These are phyloP conservation scores for Pedionomus torquatus DNA, from an alignment of 2,113 vertebrate species.

Conservation along the genomic window DNA sequence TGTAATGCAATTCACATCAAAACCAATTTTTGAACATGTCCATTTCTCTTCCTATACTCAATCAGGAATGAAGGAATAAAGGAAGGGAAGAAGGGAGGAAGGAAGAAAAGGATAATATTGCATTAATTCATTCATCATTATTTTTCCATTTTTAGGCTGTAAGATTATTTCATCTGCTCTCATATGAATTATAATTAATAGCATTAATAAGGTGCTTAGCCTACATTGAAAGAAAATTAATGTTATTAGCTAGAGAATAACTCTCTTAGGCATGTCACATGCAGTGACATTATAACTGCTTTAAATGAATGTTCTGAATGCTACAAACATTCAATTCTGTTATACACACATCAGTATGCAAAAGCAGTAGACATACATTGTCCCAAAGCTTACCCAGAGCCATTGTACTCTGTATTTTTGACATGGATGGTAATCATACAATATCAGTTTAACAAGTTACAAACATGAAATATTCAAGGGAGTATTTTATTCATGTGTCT, in stretches of 20 bases:
- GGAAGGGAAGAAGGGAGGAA: not conserved
- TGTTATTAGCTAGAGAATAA: slow-evolving; percentile 42
- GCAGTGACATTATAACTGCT: not conserved
- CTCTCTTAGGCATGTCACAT: not conserved
- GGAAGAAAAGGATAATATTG: slow-evolving; percentile 3
- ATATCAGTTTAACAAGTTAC: not conserved
- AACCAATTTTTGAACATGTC: not conserved
- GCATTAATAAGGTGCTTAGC: slow-evolving; percentile 42
- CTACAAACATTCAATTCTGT: not conserved
- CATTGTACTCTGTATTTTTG: not conserved
- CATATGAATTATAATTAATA: slow-evolving; percentile 41
- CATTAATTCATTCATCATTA: not conserved
- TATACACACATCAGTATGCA: not conserved
- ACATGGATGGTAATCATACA: not conserved
- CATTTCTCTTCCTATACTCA: not conserved
- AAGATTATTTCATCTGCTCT: slow-evolving; percentile 36
- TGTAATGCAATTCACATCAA: slow-evolving; percentile 12
- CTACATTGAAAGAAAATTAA: slow-evolving; percentile 50
- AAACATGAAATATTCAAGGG: not conserved
- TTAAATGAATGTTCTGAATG: not conserved
- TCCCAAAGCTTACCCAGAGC: not conserved
- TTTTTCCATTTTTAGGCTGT: slow-evolving; percentile 6
- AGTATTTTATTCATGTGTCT: not conserved
- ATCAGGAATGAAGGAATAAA: not conserved
- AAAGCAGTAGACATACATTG: not conserved